Percentiles rank a stretch among this genome's conserved stretches.
Evolutionary conservation across 1,140 invertebrate species (phyloP).

Genomic region (Metaphire vulgaris): DNA sequence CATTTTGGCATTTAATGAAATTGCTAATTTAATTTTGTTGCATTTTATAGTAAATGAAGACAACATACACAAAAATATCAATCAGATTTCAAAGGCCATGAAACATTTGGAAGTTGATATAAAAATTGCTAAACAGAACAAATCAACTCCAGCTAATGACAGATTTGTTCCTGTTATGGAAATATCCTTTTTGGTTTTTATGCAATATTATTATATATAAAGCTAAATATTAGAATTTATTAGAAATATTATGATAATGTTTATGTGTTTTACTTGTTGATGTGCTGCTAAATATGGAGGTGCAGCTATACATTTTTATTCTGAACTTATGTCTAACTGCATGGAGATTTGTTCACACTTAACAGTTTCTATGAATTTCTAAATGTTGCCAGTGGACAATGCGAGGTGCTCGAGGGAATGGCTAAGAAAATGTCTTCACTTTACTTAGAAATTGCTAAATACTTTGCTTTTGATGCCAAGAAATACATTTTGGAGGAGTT

Average conservation of each 20-base stretch:
- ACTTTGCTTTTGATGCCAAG: constrained; percentile 84
- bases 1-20: too few relatives aligned
- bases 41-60: constrained; percentile 68
- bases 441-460: constrained; percentile 78
- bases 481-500: constrained; percentile 95
- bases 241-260: too few relatives aligned
- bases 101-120: constrained; percentile 81
- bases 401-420: constrained; percentile 83
- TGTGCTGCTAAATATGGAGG: too few relatives aligned
- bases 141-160: constrained; percentile 60
- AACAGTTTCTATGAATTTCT: constrained; percentile 21
- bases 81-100: constrained; percentile 77
- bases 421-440: constrained; percentile 83
- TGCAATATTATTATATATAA: too few relatives aligned
- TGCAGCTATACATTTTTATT: too few relatives aligned
- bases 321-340: too few relatives aligned
- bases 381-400: constrained; percentile 70
- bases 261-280: too few relatives aligned
- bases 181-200: constrained; percentile 61
- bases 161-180: constrained; percentile 75
- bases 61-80: constrained; percentile 72
- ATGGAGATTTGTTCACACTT: too few relatives aligned
- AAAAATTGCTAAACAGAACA: constrained; percentile 64
- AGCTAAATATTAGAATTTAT: too few relatives aligned
- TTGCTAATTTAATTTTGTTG: too few relatives aligned